Base-by-base conservation (phyloP, 2,888 invertebrate genomes). In the Tetrapedia diversipes region DNA sequence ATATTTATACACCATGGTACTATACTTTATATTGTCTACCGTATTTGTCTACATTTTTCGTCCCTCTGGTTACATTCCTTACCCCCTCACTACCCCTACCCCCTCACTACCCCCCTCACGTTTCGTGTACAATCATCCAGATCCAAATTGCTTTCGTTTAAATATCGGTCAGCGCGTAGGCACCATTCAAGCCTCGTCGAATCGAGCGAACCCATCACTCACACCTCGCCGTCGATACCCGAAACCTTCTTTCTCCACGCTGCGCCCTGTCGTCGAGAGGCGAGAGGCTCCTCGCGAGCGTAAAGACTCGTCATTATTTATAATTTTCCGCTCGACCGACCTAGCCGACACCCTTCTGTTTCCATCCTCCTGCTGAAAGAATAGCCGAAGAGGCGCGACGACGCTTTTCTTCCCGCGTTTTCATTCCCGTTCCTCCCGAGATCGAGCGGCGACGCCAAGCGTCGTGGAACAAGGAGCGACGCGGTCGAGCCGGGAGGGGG, bases 261-360 rank as follows among this genome's bases (percentile, higher is more conserved):
- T 41, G 10, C 54, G 43, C 49, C 3, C 68, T 19, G 2, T 47
- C 34, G 8, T 49, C 47, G 41, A 60, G 10, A 29, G 70, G 27
- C 34, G 27, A 64, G 59, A 64, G n/a, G n/a, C n/a, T 53, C 34
- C 16, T 32, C 24, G 53, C 47, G 63, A 56, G 61, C 77, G 75
- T 72, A 84, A 81, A 83, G 84, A 70, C 86, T 87, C 89, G 88
- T 90, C 90, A 88, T 90, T 90, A 90, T 90, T 90, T 90, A 90
- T 90, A 90, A 90, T 90, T 90, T 90, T 90, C 90, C 90, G 90
- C 86, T 89, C 82, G 84, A 70, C 77, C 71, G 79, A 80, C 80
- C 75, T 80, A 66, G 74, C 74, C 67, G 61, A 67, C 76, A 70
- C 69, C 77, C 79, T 77, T 82, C 81, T 84, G 86, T 86, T 80